Base-by-base conservation (phyloP, 1,140 invertebrate genomes). In the Physella acuta region DNA sequence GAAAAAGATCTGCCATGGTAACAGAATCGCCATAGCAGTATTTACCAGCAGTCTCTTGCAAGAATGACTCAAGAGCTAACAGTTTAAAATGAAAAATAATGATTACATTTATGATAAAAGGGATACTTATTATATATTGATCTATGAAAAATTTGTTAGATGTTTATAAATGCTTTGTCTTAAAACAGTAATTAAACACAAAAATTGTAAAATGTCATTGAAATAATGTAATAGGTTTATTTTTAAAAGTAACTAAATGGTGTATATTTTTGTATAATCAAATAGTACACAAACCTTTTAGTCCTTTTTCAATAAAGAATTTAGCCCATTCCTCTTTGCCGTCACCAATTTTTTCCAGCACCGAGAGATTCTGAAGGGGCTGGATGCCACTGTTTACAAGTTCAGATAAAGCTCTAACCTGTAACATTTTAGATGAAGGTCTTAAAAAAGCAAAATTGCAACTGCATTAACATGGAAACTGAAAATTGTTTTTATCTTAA, bases 21-120 rank as follows among this genome's bases (percentile, higher is more conserved):
- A 98, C 90, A 74, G 93, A 89, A 86, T 99, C 93, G 2, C 95
- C 96, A 1, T 97, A 92, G 82, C 94, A 95, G 80, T 95, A 99
- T 82, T 95, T 94, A 20, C 95, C 96, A 58, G 93, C 91, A 65
- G 90, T 92, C 17, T 91, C 87, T 8, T 90, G 89, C 11, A 99
- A 82, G 14, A 95, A 84, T 82, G 92, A 92, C 86, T 99, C 97
- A 3, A 98, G 89, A 49, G 93, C 94, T 87, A 88, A 62, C 33
- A 8, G 24, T 39, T 62, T 24, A 28, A 24, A 62, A 26, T n/a
- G 4, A 16, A n/a, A 39, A 39, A 39, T n/a, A 16, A 20, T 20
- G 8, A 20, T 5, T 26, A 33, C 20, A 30, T 30, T 59, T 24
- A 26, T 30, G 58, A 33, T n/a, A 16, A 33, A 28, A 31, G 20